A percentile compares a stretch with the other conserved stretches of the same genome.
Conservation (phyloP, 2,113 vertebrate genomes). For the Phylloscopus trochiloides region DNA sequence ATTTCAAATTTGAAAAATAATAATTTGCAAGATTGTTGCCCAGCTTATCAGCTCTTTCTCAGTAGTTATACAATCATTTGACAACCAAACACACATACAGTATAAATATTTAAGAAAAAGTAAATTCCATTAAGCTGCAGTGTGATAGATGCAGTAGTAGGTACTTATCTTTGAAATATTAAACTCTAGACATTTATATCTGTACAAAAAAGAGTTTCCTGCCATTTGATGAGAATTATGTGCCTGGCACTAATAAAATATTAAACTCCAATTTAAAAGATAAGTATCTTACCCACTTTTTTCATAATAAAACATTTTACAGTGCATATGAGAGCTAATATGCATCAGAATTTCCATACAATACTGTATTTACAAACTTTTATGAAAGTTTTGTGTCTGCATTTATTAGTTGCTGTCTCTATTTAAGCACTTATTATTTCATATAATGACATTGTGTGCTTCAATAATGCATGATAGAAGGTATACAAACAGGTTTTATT, state of each 20-base stretch:
- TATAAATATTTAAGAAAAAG: conserved; percentile 87
- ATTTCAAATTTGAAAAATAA: neutral
- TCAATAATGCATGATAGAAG: conserved; percentile 73
- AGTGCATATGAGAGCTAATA: conserved; percentile 75
- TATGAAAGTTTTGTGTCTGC: conserved; percentile 74
- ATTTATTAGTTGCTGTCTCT: conserved; percentile 68
- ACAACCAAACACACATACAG: conserved; percentile 76
- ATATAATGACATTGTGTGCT: conserved; percentile 63
- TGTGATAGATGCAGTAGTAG: conserved; percentile 79
- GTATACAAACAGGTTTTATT: conserved; percentile 65
- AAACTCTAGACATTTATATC: conserved; percentile 87
- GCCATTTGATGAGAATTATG: conserved; percentile 88
- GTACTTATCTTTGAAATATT: conserved; percentile 85
- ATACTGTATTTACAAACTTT: conserved; percentile 88
- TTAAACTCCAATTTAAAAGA: conserved; percentile 93
- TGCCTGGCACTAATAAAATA: conserved; percentile 87
- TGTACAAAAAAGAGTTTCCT: conserved; percentile 82
- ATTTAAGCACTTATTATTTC: conserved; percentile 60
- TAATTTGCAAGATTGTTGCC: neutral
- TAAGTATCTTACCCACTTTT: conserved; percentile 86
- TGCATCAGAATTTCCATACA: conserved; percentile 80
- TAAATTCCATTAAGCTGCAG: conserved; percentile 81
- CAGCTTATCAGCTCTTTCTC: conserved; percentile 38
- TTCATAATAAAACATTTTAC: conserved; percentile 86
- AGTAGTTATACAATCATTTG: conserved; percentile 56